A percentile compares a stretch with the other conserved stretches of the same genome.
phyloP scores from a whole-genome alignment of 2,113 vertebrate genomes.

The Athene noctua region DNA sequence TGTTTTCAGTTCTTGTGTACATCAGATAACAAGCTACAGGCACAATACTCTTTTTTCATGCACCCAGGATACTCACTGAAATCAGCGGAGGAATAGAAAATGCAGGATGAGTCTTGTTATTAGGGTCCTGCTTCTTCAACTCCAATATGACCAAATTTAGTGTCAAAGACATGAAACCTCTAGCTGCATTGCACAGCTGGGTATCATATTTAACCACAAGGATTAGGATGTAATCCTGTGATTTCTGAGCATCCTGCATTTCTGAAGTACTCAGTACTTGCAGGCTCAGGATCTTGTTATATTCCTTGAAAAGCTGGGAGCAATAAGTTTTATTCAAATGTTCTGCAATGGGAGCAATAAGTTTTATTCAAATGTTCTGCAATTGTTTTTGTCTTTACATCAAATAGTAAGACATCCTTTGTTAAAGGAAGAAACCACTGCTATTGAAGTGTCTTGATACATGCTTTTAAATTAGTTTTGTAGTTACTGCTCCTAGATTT shows the following conservation, averaged over 20 bases:
- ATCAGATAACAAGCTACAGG: background rate
- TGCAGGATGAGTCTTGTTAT: background rate
- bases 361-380: background rate
- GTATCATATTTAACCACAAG: conserved; percentile 10
- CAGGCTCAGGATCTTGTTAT: background rate
- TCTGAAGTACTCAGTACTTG: conserved; percentile 6
- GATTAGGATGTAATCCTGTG: conserved; percentile 36
- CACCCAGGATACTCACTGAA: background rate
- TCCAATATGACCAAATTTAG: background rate
- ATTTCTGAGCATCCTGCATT: conserved; percentile 25
- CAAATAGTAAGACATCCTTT: background rate
- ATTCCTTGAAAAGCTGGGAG: background rate
- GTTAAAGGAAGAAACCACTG: background rate
- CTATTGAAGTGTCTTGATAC: background rate
- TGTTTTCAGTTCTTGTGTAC: background rate
- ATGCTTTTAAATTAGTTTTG: background rate
- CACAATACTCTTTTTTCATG: background rate
- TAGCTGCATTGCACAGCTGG: conserved; percentile 19
- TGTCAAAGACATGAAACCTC: conserved; percentile 26
- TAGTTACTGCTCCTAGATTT: background rate
- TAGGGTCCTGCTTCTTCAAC: background rate
- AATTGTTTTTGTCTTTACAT: background rate
- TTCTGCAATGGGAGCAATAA: background rate
- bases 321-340: background rate
- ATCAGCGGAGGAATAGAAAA: background rate